Conservation (phyloP, 2,888 invertebrate species). For the Cheilosia impressa region DNA sequence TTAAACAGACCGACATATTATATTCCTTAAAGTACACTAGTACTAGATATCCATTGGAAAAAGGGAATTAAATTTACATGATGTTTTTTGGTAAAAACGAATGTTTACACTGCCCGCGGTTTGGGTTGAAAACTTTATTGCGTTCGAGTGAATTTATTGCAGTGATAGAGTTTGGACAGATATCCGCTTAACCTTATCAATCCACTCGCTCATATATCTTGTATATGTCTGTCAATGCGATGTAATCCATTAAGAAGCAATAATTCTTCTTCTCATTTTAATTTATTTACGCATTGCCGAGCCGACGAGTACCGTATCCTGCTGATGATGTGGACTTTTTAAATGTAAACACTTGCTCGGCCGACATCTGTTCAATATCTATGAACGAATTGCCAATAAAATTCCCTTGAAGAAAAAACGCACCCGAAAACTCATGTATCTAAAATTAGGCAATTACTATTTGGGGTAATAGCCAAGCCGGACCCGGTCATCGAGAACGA, state of each 20-base stretch:
- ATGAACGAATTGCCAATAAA: constrained; percentile 36
- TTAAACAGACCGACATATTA: too few species aligned
- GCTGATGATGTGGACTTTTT: constrained; percentile 17
- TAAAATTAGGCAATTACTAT: constrained; percentile 68
- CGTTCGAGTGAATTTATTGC: constrained; percentile 18
- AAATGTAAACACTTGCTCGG: constrained; percentile 32
- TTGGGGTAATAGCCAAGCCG: constrained; percentile 36
- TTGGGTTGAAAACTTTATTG: too few species aligned
- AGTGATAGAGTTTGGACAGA: constrained; percentile 38
- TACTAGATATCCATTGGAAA: too few species aligned
- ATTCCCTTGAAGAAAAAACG: constrained; percentile 30
- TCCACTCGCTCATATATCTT: constrained; percentile 40
- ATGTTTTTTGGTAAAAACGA: too few species aligned
- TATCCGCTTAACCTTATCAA: constrained; percentile 45
- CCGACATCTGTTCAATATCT: constrained; percentile 42
- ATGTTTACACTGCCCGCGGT: too few species aligned
- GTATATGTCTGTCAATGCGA: constrained; percentile 49
- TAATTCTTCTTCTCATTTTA: constrained; percentile 27
- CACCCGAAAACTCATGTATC: constrained; percentile 42
- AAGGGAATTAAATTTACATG: too few species aligned
- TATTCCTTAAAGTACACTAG: too few species aligned
- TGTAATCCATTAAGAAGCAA: constrained; percentile 54
- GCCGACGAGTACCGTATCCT: constrained; percentile 21
- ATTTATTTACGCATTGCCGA: constrained; percentile 33
- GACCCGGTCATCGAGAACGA: constrained; percentile 13